Conservation (phyloP, 2,113 vertebrate genomes). For the Danionella cerebrum region DNA sequence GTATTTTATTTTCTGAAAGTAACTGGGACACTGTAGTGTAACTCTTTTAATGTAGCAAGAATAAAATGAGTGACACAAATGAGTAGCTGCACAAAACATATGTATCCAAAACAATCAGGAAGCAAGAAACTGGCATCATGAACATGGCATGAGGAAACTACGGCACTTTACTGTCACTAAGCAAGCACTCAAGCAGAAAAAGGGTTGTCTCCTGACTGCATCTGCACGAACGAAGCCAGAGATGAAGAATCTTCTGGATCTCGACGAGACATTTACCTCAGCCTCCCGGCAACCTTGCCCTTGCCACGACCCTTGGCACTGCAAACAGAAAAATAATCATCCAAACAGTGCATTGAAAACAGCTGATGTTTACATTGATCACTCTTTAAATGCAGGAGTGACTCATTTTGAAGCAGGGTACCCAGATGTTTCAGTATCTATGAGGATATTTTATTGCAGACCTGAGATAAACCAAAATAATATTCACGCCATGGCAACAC, state of each 20-base stretch:
- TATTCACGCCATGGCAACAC: no score
- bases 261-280: conserved; percentile 48
- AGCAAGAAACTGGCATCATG: no score
- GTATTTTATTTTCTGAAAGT: no score
- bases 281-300: conserved; percentile 52
- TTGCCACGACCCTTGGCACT: conserved; percentile 66
- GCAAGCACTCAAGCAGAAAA: no score
- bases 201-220: no score
- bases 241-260: conserved; percentile 15
- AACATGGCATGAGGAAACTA: conserved; percentile 5
- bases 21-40: not conserved
- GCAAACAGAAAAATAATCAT: conserved; percentile 7
- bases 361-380: not conserved
- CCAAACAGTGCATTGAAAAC: not conserved
- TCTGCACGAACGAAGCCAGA: not conserved
- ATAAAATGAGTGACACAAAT: not conserved
- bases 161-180: conserved; percentile 26
- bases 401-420: no score
- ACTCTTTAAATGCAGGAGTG: no score
- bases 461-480: no score
- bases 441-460: no score
- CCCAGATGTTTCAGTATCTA: no score
- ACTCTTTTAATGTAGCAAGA: not conserved
- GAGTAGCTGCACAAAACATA: not conserved
- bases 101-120: not conserved